phyloP scores from a whole-genome alignment of 1,140 invertebrate species.

The Tachypleus tridentatus region DNA sequence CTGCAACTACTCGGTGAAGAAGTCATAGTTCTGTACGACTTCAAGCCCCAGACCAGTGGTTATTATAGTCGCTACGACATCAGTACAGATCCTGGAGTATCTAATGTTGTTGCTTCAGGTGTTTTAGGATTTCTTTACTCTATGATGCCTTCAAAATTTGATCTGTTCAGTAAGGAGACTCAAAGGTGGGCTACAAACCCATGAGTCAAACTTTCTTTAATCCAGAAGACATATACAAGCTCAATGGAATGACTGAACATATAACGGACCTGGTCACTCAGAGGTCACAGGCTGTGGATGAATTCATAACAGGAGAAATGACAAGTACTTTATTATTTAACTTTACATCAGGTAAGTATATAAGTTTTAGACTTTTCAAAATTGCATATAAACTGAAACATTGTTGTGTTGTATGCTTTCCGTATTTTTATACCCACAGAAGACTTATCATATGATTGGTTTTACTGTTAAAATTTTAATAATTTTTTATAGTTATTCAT shows the following conservation, averaged over 20 bases:
- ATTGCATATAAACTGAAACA: too few relatives aligned
- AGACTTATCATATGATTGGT: too few relatives aligned
- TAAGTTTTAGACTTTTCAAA: too few relatives aligned
- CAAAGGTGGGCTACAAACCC: slow-evolving; percentile 35
- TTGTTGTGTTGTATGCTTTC: too few relatives aligned
- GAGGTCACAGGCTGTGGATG: slow-evolving; percentile 37
- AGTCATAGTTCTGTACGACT: slow-evolving; percentile 48
- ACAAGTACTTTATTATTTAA: slow-evolving; percentile 38
- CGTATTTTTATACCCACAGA: too few relatives aligned
- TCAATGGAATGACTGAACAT: slow-evolving; percentile 36
- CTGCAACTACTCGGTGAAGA: slow-evolving; percentile 41
- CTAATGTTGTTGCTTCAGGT: slow-evolving; percentile 57
- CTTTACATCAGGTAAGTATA: slow-evolving; percentile 10
- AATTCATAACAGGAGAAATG: slow-evolving; percentile 39
- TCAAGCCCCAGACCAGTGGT: slow-evolving; percentile 48
- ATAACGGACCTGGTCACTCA: slow-evolving; percentile 36
- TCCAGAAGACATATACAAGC: slow-evolving; percentile 42
- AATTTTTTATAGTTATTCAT: too few relatives aligned
- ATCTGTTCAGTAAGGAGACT: slow-evolving; percentile 29
- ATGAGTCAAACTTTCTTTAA: slow-evolving; percentile 42
- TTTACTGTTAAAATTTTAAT: too few relatives aligned
- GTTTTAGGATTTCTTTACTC: slow-evolving; percentile 56
- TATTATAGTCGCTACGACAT: slow-evolving; percentile 67
- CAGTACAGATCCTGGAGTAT: slow-evolving; percentile 55
- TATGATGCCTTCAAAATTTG: slow-evolving; percentile 47